Conservation (phyloP, 2,888 invertebrate genomes). For the Microplitis manilae region DNA sequence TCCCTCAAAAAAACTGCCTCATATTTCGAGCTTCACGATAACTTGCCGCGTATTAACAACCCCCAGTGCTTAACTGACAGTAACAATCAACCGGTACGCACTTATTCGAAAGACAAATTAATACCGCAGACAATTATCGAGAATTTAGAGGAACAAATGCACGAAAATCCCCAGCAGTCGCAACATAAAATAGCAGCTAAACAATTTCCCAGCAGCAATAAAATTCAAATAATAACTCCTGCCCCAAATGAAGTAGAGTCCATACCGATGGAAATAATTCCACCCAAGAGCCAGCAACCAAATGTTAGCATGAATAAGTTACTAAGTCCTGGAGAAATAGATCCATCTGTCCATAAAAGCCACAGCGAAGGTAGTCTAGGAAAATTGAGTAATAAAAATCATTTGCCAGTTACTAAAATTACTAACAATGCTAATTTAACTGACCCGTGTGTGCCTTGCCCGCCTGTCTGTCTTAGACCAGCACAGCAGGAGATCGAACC, state of each 20-base stretch:
- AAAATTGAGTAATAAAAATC: conserved; percentile 37
- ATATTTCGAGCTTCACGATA: conserved; percentile 29
- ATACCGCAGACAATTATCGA: conserved; percentile 16
- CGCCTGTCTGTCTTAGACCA: conserved; percentile 64
- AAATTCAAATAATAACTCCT: conserved; percentile 17
- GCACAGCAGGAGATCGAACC: conserved; percentile 57
- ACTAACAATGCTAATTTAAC: conserved; percentile 66
- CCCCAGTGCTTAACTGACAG: neutral
- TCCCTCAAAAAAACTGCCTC: conserved; percentile 12
- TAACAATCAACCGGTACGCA: neutral
- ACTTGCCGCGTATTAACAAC: conserved; percentile 27
- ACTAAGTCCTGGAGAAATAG: conserved; percentile 44
- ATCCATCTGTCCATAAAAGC: conserved; percentile 52
- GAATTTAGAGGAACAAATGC: neutral
- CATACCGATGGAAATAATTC: conserved; percentile 45
- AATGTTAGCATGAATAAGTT: neutral
- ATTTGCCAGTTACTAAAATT: conserved; percentile 48
- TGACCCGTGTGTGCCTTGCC: conserved; percentile 71
- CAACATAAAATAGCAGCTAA: conserved; percentile 29
- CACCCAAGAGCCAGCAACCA: conserved; percentile 19
- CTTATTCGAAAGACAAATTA: conserved; percentile 14
- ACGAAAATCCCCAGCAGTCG: neutral
- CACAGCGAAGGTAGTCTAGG: conserved; percentile 56
- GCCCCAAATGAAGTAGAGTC: conserved; percentile 23
- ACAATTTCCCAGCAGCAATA: conserved; percentile 31